Base-by-base conservation (phyloP, 1,140 invertebrate species). In the Lordiphosa stackelbergi region DNA sequence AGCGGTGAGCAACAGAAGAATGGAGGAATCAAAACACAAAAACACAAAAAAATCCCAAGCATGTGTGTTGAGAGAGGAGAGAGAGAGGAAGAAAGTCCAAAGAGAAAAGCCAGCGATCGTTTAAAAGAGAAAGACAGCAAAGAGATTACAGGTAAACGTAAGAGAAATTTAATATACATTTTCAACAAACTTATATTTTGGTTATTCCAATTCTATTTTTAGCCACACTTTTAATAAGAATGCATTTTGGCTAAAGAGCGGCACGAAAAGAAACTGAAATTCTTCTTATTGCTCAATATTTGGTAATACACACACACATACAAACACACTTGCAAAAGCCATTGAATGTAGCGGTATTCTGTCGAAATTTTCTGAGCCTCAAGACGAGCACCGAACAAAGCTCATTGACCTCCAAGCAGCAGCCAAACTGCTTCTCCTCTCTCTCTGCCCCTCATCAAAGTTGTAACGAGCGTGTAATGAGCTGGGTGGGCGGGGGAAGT, bases 1-100 rank as follows among this genome's bases (percentile, higher is more conserved):
- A 51, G 48, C 48, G 16, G 46, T 42, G 48, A 46, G 43, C 41
- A 16, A 13, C 40, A 51, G 35, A 71, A 86, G 85, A 86, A 86
- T 73, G 84, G 72, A 72, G 85, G 85, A 86, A 86, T 86, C 85
- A 86, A 86, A 86, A 86, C 85, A 86, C 66, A 77, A 31, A 31
- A 31, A 31, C 64, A 79, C 85, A 66, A 83, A 86, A 78, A 74
- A 83, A 59, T 34, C 51, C 55, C 57, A 66, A 46, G 62, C 45
- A 64, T 45, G 40, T 45, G 34, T 35, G 19, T 51, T 11, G 59
- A 12, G 31, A 12, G 55, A 49, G 12, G 22, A 52, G 48, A 43
- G 38, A 19, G 43, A 31, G 57, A 35, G 35, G 40, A 40, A 36
- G 45, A 35, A 38, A 54, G 61, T 8, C 31, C 3, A 41, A 13